phyloP scores from a whole-genome alignment of 2,113 vertebrate genomes.

The Astur gentilis region DNA sequence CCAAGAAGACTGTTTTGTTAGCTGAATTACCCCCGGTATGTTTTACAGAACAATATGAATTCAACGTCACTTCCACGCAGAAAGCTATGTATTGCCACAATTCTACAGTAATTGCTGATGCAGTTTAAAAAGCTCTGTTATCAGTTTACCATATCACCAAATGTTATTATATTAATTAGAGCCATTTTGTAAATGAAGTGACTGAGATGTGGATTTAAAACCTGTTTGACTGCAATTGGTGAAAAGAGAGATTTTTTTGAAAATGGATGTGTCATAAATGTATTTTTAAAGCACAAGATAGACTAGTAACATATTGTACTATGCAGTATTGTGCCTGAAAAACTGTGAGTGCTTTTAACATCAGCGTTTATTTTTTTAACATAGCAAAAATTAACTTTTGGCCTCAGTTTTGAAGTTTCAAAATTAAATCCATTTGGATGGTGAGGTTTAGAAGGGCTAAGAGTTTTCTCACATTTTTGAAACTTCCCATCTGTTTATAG shows the following conservation, averaged over 20 bases:
- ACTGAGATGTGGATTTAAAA: neutral
- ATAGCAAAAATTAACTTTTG: neutral
- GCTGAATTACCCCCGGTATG: neutral
- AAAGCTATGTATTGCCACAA: neutral
- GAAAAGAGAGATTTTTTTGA: neutral
- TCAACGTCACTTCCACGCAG: neutral
- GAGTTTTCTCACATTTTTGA: neutral
- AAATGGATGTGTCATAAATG: neutral
- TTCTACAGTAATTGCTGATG: neutral
- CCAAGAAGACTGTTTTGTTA: neutral
- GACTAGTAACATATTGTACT: neutral
- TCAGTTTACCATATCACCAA: neutral
- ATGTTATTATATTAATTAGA: constrained; percentile 31
- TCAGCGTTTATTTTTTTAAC: neutral
- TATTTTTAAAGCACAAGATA: neutral
- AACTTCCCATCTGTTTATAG: neutral
- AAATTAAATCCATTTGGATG: neutral
- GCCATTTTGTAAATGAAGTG: neutral
- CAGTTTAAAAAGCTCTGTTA: neutral
- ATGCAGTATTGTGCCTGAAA: neutral
- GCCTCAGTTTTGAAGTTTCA: neutral
- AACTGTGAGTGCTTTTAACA: neutral
- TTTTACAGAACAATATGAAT: neutral
- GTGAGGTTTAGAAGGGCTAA: neutral
- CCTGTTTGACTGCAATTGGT: neutral